phyloP scores from a whole-genome alignment of 2,888 invertebrate species.

The Rhingia rostrata region DNA sequence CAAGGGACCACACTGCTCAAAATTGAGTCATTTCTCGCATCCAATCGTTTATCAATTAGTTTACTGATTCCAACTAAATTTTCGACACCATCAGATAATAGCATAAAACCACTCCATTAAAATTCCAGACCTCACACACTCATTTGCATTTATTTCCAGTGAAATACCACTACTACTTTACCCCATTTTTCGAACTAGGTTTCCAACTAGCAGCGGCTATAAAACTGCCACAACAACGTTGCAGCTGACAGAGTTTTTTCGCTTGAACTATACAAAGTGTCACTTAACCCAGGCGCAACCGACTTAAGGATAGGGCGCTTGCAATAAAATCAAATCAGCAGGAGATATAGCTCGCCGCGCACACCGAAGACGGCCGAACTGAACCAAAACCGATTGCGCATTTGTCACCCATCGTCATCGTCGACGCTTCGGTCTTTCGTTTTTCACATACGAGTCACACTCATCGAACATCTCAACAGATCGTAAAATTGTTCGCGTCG shows the following conservation, averaged over 20 bases:
- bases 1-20: neutral
- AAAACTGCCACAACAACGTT: slow-evolving; percentile 23
- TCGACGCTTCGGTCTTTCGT: neutral
- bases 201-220: slow-evolving; percentile 4
- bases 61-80: neutral
- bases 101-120: slow-evolving; percentile 24
- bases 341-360: slow-evolving; percentile 36
- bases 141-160: neutral
- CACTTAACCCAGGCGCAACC: slow-evolving; percentile 23
- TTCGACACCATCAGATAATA: neutral
- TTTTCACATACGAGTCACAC: slow-evolving; percentile 33
- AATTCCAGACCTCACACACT: slow-evolving; percentile 18
- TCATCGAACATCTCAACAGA: slow-evolving; percentile 71
- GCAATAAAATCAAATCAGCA: slow-evolving; percentile 57
- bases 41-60: slow-evolving; percentile 13
- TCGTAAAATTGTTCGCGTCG: slow-evolving; percentile 66
- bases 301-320: slow-evolving; percentile 29
- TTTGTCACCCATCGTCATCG: slow-evolving; percentile 59
- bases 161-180: slow-evolving; percentile 12
- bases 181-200: slow-evolving; percentile 26
- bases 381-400: slow-evolving; percentile 15
- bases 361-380: neutral
- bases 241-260: slow-evolving; percentile 8
- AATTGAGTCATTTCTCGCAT: neutral
- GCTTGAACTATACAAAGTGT: slow-evolving; percentile 19